Evolutionary conservation across 2,113 vertebrate genomes (phyloP).

Genomic region (Silurus meridionalis): DNA sequence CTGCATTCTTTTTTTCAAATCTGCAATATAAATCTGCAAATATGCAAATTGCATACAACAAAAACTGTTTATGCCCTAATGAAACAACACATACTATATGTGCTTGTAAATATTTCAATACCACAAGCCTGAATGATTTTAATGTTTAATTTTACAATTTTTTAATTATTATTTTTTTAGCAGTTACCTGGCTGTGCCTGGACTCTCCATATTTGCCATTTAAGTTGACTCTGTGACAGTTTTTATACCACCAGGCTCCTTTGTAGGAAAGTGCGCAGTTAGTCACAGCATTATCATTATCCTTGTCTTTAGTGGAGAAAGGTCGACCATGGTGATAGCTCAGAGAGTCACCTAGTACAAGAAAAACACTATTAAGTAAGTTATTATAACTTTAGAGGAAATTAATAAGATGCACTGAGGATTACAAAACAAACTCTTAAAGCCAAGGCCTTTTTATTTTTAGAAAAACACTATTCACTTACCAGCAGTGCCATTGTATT

Average conservation of each 20-base stretch:
- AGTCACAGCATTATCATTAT: slow-evolving; percentile 96
- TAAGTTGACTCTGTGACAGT: slow-evolving; percentile 97
- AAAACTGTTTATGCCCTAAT: too few species aligned
- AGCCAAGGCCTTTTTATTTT: background rate
- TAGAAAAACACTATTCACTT: slow-evolving; percentile 36
- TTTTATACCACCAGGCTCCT: slow-evolving; percentile 99
- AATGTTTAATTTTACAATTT: too few species aligned
- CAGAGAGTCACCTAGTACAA: slow-evolving; percentile 87
- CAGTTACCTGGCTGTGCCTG: slow-evolving; percentile 92
- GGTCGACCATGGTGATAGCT: slow-evolving; percentile 96
- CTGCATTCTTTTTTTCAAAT: too few species aligned
- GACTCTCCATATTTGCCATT: slow-evolving; percentile 98
- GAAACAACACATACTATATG: too few species aligned
- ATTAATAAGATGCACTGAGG: background rate
- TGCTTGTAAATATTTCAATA: too few species aligned
- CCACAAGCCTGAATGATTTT: too few species aligned
- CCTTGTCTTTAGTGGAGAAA: slow-evolving; percentile 96
- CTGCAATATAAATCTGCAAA: too few species aligned
- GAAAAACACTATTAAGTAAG: background rate
- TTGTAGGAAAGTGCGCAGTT: slow-evolving; percentile 98
- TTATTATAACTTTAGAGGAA: background rate
- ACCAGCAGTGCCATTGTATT: slow-evolving; percentile 96
- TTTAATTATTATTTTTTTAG: too few species aligned
- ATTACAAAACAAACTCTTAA: background rate
- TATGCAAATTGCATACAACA: too few species aligned